Conservation (phyloP, 2,888 invertebrate species). For the Trichogramma dendrolimi region DNA sequence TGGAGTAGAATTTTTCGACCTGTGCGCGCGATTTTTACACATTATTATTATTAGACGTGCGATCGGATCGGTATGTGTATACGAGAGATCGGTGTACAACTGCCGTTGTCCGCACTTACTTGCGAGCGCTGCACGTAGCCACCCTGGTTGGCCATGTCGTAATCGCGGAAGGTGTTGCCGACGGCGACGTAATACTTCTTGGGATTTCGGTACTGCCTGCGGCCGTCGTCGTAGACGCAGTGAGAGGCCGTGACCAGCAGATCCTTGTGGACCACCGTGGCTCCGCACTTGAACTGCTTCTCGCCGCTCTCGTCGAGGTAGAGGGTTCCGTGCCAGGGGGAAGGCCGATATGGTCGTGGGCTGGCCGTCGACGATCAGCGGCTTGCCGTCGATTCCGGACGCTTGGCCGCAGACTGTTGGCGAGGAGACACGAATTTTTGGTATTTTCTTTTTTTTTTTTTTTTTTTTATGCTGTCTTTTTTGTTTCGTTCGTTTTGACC, state of each 20-base stretch:
- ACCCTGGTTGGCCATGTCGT: constrained; percentile 29
- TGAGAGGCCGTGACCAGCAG: constrained; percentile 52
- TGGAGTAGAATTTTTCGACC: constrained; percentile 42
- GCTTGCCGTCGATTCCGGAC: constrained; percentile 24
- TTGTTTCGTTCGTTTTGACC: too few relatives aligned
- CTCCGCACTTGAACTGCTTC: constrained; percentile 47
- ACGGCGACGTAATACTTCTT: constrained; percentile 38
- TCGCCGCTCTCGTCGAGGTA: constrained; percentile 33
- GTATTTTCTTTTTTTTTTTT: too few relatives aligned
- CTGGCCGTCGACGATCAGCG: constrained; percentile 42
- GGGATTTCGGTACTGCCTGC: constrained; percentile 30
- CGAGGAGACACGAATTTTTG: too few relatives aligned
- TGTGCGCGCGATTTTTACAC: constrained; percentile 20
- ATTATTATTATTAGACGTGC: not conserved
- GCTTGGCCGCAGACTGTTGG: constrained; percentile 47
- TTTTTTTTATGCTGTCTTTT: too few relatives aligned
- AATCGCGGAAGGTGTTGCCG: constrained; percentile 47
- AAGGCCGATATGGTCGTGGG: constrained; percentile 42
- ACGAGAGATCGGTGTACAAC: not conserved
- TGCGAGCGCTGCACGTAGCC: constrained; percentile 32
- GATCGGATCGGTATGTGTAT: not conserved
- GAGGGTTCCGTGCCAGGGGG: constrained; percentile 51
- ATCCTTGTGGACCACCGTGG: constrained; percentile 46
- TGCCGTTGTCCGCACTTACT: not conserved
- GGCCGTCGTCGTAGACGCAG: constrained; percentile 46